Percentiles rank a stretch among this genome's conserved stretches.
Conservation (phyloP, 2,113 vertebrate species). For the Callipepla californica region DNA sequence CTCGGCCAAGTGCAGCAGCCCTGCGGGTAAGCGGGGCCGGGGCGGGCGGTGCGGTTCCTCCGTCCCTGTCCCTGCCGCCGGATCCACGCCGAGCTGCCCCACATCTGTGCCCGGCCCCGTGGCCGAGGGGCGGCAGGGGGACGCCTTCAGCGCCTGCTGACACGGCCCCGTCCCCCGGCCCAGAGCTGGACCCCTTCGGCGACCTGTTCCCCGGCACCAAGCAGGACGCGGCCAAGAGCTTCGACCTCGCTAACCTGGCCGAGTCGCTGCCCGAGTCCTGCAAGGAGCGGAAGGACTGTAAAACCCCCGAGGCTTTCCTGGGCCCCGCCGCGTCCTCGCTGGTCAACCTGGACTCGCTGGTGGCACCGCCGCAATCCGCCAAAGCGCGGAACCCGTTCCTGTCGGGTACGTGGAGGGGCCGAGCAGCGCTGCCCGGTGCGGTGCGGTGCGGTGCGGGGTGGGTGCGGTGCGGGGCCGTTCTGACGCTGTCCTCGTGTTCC, state of each 20-base stretch:
- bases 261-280: slow-evolving; percentile 79
- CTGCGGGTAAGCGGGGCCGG: slow-evolving; percentile 82
- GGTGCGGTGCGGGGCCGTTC: not conserved
- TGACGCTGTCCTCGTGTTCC: not conserved
- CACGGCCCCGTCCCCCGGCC: not conserved
- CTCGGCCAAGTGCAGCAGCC: slow-evolving; percentile 77
- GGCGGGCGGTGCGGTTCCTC: not conserved
- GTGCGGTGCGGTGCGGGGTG: too few species aligned
- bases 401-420: slow-evolving; percentile 70
- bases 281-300: slow-evolving; percentile 77
- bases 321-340: slow-evolving; percentile 89
- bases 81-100: not conserved
- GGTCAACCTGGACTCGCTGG: slow-evolving; percentile 91
- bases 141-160: not conserved
- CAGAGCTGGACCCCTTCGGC: slow-evolving; percentile 90
- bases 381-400: slow-evolving; percentile 92
- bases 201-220: slow-evolving; percentile 86
- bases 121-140: fast-evolving
- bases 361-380: slow-evolving; percentile 75
- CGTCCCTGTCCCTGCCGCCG: not conserved
- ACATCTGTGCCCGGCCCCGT: not conserved
- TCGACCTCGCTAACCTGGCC: slow-evolving; percentile 82
- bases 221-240: slow-evolving; percentile 81
- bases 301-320: slow-evolving; percentile 90
- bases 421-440: too few species aligned